Percentiles rank a stretch among this genome's conserved stretches.
These are phyloP conservation scores for Meandrina meandrites DNA, from an alignment of 92 coral and sea anemone species.

Conservation along the genomic window DNA sequence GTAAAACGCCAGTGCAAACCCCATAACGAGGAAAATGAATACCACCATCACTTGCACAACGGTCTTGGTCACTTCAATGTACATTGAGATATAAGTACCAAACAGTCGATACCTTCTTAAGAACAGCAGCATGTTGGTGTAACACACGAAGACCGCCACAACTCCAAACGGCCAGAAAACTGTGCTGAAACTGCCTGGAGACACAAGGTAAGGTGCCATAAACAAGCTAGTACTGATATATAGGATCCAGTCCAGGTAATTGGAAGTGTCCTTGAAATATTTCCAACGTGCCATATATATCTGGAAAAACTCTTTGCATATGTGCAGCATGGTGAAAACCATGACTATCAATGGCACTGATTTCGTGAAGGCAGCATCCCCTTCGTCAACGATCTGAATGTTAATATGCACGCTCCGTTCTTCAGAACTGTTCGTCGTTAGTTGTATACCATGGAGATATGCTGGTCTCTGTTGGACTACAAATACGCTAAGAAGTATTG, in stretches of 20 bases:
- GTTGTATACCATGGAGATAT: background rate
- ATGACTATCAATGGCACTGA: constrained; percentile 42
- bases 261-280: constrained; percentile 66
- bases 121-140: constrained; percentile 78
- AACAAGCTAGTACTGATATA: constrained; percentile 59
- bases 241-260: constrained; percentile 67
- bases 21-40: constrained; percentile 52
- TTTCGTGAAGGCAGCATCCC: background rate
- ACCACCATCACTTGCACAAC: constrained; percentile 73
- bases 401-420: background rate
- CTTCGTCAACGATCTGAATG: constrained; percentile 20
- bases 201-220: constrained; percentile 66
- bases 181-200: constrained; percentile 14
- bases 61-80: constrained; percentile 68
- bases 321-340: constrained; percentile 53
- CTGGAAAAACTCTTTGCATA: constrained; percentile 76
- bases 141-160: constrained; percentile 77
- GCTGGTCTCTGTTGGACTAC: constrained; percentile 50
- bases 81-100: constrained; percentile 80
- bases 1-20: constrained; percentile 69
- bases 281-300: constrained; percentile 61
- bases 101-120: constrained; percentile 70
- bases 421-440: background rate
- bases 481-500: constrained; percentile 50
- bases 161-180: constrained; percentile 78